Evolutionary conservation across 1,140 invertebrate genomes (phyloP).

Genomic region (Onthophagus taurus): DNA sequence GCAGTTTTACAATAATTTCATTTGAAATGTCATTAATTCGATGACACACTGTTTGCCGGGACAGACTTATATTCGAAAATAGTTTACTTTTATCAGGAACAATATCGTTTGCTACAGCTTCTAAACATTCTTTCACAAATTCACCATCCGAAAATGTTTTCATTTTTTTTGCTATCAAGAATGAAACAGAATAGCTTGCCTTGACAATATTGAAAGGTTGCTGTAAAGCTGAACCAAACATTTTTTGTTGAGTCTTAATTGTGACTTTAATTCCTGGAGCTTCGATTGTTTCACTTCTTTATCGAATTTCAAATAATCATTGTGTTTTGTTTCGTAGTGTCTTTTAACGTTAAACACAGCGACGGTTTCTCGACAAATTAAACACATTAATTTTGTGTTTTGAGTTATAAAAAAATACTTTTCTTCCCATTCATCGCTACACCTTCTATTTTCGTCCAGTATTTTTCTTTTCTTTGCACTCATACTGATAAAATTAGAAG

Average conservation of each 20-base stretch:
- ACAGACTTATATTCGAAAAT: conserved; percentile 24
- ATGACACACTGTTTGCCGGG: conserved; percentile 23
- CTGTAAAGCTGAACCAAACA: conserved; percentile 13
- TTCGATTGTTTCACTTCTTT: conserved; percentile 15
- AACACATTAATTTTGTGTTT: conserved; percentile 18
- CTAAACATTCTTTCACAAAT: conserved; percentile 30
- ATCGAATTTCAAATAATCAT: conserved; percentile 13
- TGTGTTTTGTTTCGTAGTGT: conserved; percentile 22
- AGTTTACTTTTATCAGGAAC: conserved; percentile 26
- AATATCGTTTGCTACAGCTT: conserved; percentile 22
- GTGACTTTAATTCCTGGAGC: conserved; percentile 9
- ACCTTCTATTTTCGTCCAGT: conserved; percentile 14
- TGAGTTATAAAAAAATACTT: conserved; percentile 13
- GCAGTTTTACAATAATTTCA: no score
- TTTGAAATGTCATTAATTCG: conserved; percentile 28
- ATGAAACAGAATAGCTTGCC: conserved; percentile 24
- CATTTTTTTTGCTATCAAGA: conserved; percentile 26
- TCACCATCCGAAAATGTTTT: conserved; percentile 31
- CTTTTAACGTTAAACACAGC: conserved; percentile 26
- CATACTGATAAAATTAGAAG: no score
- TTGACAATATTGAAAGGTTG: conserved; percentile 14
- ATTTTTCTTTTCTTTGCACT: no score
- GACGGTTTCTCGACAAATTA: conserved; percentile 23
- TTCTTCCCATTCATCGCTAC: conserved; percentile 12
- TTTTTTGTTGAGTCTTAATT: conserved; percentile 7